A percentile compares a stretch with the other conserved stretches of the same genome.
Conservation (phyloP, 2,797 vertebrate species). For the Aselliscus stoliczkanus region DNA sequence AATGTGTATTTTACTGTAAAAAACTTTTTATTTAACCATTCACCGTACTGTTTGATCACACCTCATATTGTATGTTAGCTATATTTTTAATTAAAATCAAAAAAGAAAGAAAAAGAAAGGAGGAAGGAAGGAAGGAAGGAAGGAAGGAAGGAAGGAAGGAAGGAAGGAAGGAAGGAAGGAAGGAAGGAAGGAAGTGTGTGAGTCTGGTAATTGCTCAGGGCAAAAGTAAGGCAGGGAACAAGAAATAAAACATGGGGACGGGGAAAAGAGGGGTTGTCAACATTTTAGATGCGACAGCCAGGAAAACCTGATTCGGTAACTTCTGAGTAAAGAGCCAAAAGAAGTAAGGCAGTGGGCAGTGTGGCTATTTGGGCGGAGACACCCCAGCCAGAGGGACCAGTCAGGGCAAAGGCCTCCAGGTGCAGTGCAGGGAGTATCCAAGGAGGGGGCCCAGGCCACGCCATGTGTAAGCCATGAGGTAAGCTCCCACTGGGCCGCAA, state of each 20-base stretch:
- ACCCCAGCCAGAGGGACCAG: neutral
- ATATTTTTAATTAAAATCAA: neutral
- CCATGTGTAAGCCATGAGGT: neutral
- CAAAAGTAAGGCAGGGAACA: neutral
- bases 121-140: too few species aligned
- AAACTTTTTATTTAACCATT: too few species aligned
- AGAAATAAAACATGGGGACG: neutral
- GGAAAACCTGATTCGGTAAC: neutral
- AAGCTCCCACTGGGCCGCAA: neutral
- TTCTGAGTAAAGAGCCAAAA: neutral
- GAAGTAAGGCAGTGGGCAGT: accelerated
- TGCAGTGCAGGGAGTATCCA: accelerated
- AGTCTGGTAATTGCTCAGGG: neutral
- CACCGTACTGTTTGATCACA: too few species aligned
- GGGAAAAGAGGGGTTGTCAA: accelerated
- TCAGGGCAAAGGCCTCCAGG: neutral
- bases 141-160: too few species aligned
- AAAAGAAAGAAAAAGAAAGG: neutral
- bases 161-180: too few species aligned
- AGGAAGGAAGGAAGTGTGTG: too few species aligned
- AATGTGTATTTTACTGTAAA: too few species aligned
- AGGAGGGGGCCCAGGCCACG: neutral
- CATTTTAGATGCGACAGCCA: neutral
- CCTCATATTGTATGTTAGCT: too few species aligned
- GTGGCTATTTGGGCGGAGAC: neutral